Conservation (phyloP, 2,888 invertebrate species). For the Scelioninae gen. 1 region DNA sequence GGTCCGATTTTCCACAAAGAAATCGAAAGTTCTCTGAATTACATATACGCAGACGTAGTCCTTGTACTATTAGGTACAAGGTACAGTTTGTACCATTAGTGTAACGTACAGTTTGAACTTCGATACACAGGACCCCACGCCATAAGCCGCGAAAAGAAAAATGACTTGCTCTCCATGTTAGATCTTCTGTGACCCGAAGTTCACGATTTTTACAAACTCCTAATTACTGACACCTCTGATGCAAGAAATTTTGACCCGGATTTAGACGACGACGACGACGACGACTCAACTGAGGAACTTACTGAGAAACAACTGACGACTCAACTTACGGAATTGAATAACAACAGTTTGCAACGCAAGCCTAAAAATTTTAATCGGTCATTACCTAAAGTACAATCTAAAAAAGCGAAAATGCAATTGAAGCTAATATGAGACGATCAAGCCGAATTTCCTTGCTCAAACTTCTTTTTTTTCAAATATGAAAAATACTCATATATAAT, state of each 20-base stretch:
- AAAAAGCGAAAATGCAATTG: conserved; percentile 8
- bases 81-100: too few relatives aligned
- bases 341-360: conserved; percentile 16
- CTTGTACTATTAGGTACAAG: conserved; percentile 4
- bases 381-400: conserved; percentile 22
- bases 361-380: too few relatives aligned
- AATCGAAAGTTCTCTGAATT: conserved; percentile 33
- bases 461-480: not conserved
- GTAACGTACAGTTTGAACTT: conserved; percentile 23
- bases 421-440: conserved; percentile 26
- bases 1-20: conserved; percentile 44
- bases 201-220: conserved; percentile 34
- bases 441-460: conserved; percentile 25
- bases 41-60: conserved; percentile 17
- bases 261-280: conserved; percentile 29
- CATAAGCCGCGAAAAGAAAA: conserved; percentile 63
- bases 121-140: conserved; percentile 52
- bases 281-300: too few relatives aligned
- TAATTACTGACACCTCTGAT: conserved; percentile 8
- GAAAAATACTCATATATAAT: conserved; percentile 1
- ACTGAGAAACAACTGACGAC: too few relatives aligned
- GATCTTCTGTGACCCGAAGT: conserved; percentile 49
- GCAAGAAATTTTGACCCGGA: conserved; percentile 33
- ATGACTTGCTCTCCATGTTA: conserved; percentile 62
- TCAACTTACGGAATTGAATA: conserved; percentile 14